A percentile compares a stretch with the other conserved stretches of the same genome.
These are phyloP conservation scores for Drosophila santomea DNA, from an alignment of 1,140 invertebrate species.

Conservation along the genomic window DNA sequence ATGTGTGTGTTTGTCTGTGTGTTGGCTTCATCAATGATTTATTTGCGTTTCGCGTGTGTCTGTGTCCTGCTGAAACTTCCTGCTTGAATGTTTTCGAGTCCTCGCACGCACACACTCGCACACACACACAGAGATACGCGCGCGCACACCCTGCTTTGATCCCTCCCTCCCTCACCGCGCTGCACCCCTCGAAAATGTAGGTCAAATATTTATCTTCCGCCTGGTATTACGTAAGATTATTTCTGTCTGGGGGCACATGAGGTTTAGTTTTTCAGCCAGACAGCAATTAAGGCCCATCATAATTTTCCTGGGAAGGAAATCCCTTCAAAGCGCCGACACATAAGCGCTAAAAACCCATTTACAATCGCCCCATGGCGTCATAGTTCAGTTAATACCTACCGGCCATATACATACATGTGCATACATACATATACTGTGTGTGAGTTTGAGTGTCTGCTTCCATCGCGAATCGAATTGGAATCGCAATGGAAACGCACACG, in stretches of 20 bases:
- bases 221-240: slow-evolving; percentile 64
- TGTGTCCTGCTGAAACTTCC: slow-evolving; percentile 72
- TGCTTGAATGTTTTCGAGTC: slow-evolving; percentile 68
- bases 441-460: slow-evolving; percentile 28
- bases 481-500: slow-evolving; percentile 30
- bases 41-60: slow-evolving; percentile 74
- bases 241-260: slow-evolving; percentile 25
- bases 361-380: slow-evolving; percentile 41
- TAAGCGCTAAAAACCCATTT: slow-evolving; percentile 32
- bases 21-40: slow-evolving; percentile 75
- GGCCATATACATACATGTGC: neutral
- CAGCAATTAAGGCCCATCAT: slow-evolving; percentile 35
- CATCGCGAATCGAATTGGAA: slow-evolving; percentile 43
- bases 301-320: slow-evolving; percentile 30
- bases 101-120: slow-evolving; percentile 17
- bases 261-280: slow-evolving; percentile 22
- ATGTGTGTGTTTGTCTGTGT: slow-evolving; percentile 6
- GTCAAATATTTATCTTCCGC: slow-evolving; percentile 63
- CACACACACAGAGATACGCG: slow-evolving; percentile 6
- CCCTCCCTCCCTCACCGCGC: too few species aligned
- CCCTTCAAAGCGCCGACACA: slow-evolving; percentile 42
- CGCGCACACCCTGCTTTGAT: slow-evolving; percentile 3
- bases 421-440: slow-evolving; percentile 3
- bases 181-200: slow-evolving; percentile 54
- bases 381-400: slow-evolving; percentile 9